phyloP scores from a whole-genome alignment of 2,888 invertebrate genomes.

The Muscina levida region DNA sequence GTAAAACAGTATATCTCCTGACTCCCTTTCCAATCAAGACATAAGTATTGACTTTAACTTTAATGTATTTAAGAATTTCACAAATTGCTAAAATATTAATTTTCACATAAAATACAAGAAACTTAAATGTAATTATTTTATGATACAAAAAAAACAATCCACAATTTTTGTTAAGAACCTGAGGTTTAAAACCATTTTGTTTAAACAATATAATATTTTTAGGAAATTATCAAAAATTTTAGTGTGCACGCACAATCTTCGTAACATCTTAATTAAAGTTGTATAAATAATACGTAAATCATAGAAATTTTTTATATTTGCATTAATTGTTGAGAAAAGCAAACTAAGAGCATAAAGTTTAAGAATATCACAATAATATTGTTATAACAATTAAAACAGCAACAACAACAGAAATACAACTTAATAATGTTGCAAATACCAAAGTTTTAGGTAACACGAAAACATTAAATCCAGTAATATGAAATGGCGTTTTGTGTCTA shows the following conservation, averaged over 20 bases:
- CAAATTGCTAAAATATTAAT: not conserved
- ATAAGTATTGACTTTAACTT: too few species aligned
- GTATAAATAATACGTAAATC: constrained; percentile 3
- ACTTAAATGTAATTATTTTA: too few species aligned
- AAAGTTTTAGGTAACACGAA: constrained; percentile 52
- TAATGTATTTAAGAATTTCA: not conserved
- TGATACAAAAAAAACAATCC: too few species aligned
- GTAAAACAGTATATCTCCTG: not conserved
- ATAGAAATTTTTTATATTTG: constrained; percentile 56
- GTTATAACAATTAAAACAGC: not conserved
- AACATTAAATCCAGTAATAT: not conserved
- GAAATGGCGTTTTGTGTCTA: not conserved
- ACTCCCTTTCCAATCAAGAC: too few species aligned
- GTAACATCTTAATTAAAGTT: too few species aligned
- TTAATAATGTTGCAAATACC: constrained; percentile 57
- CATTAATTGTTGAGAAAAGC: constrained; percentile 54
- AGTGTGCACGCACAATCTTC: constrained; percentile 62
- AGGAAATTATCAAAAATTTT: too few species aligned
- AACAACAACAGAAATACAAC: constrained; percentile 4
- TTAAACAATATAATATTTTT: constrained; percentile 15
- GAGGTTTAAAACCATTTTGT: constrained; percentile 32
- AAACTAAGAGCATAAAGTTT: constrained; percentile 16
- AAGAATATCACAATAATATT: constrained; percentile 42
- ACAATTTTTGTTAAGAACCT: not conserved
- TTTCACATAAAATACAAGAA: not conserved